Percentiles rank a stretch among this genome's conserved stretches.
These are phyloP conservation scores for Rhizomys pruinosus DNA, from an alignment of 2,113 vertebrate genomes.

Conservation along the genomic window DNA sequence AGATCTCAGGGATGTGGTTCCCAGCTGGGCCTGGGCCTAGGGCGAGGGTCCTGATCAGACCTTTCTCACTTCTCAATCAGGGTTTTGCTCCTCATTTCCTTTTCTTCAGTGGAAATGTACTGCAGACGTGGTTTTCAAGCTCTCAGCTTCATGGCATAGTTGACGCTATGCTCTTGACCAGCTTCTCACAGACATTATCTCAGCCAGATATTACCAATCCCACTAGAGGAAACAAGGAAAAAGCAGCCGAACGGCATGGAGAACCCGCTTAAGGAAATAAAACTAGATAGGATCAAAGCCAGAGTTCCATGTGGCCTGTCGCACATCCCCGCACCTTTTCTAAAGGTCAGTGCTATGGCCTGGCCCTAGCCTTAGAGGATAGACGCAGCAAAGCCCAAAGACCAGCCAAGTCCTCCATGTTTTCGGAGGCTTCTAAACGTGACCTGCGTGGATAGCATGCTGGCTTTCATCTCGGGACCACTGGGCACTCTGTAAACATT, in stretches of 20 bases:
- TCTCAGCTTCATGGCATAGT: background rate
- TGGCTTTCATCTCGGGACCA: slow-evolving; percentile 42
- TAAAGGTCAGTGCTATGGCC: background rate
- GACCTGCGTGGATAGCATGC: background rate
- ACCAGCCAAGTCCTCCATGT: background rate
- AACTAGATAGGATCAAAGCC: background rate
- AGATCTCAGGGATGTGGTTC: too few relatives aligned
- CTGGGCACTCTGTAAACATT: slow-evolving; percentile 43
- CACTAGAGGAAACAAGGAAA: background rate
- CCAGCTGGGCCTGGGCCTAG: background rate
- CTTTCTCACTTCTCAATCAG: background rate
- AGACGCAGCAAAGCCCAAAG: background rate
- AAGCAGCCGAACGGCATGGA: background rate
- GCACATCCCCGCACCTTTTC: background rate
- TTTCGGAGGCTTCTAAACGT: background rate
- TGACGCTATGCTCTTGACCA: background rate
- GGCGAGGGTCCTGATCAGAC: background rate
- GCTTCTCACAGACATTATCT: background rate
- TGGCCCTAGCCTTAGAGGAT: background rate
- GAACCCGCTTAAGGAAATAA: background rate
- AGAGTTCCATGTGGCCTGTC: background rate
- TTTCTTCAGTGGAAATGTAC: background rate
- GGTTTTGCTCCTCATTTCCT: accelerated
- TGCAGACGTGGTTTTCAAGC: accelerated
- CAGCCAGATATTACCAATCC: background rate